A percentile compares a stretch with the other conserved stretches of the same genome.
Evolutionary conservation across 1,140 invertebrate genomes (phyloP).

Genomic region (Macrocentrus cingulum): DNA sequence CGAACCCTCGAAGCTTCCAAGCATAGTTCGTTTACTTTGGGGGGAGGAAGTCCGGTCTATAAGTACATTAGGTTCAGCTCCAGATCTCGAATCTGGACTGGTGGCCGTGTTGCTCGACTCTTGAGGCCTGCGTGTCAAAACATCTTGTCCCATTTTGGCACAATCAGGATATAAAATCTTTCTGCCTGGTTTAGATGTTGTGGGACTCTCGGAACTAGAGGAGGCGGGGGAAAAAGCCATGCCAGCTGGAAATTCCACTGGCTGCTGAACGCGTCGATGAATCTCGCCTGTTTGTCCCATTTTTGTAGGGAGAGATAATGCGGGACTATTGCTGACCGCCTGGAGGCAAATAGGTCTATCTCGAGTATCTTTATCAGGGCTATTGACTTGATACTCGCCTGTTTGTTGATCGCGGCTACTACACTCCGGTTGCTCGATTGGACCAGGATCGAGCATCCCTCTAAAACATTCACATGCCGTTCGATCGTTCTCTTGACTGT

Average conservation of each 20-base stretch:
- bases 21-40: too few species aligned
- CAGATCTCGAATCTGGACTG: too few species aligned
- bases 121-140: too few species aligned
- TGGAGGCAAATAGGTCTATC: constrained; percentile 20
- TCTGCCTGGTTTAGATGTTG: not conserved
- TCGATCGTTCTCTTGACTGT: constrained; percentile 36
- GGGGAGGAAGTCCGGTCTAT: too few species aligned
- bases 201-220: not conserved
- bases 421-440: constrained; percentile 45
- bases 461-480: constrained; percentile 19
- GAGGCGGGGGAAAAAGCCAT: not conserved
- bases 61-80: too few species aligned
- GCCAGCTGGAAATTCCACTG: not conserved
- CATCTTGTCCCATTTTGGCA: too few species aligned
- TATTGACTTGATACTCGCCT: constrained; percentile 5
- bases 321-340: constrained; percentile 22
- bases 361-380: constrained; percentile 13
- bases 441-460: constrained; percentile 27
- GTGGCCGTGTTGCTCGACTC: too few species aligned
- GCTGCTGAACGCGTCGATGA: constrained; percentile 8
- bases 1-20: too few species aligned
- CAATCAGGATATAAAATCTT: not conserved
- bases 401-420: constrained; percentile 30
- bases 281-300: constrained; percentile 3
- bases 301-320: constrained; percentile 20